Conservation (phyloP, 2,888 invertebrate genomes). For the Trissolcus brochymenae region DNA sequence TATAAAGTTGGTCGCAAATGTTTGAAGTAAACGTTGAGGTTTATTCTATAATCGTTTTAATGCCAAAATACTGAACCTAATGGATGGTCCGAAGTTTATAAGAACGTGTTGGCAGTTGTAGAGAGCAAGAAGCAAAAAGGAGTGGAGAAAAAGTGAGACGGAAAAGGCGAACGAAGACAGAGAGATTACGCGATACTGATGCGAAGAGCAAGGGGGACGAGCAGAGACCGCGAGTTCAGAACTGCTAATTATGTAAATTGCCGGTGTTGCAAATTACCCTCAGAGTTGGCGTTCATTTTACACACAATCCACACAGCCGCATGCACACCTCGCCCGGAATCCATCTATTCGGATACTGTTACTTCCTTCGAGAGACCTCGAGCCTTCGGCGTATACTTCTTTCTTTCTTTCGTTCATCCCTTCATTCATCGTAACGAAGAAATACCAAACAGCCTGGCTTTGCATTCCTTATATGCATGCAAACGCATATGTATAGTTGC, state of each 20-base stretch:
- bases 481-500: conserved; percentile 44
- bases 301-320: conserved; percentile 73
- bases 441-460: conserved; percentile 53
- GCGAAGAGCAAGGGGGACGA: conserved; percentile 60
- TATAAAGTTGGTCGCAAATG: conserved; percentile 38
- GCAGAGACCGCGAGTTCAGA: conserved; percentile 71
- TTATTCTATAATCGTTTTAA: conserved; percentile 52
- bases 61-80: conserved; percentile 54
- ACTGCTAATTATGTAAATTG: conserved; percentile 77
- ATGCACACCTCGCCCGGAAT: conserved; percentile 70
- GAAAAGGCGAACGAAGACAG: conserved; percentile 32
- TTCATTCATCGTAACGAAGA: conserved; percentile 62
- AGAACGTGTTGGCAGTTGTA: conserved; percentile 57
- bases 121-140: conserved; percentile 48
- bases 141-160: conserved; percentile 32
- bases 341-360: conserved; percentile 70
- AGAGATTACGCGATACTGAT: conserved; percentile 46
- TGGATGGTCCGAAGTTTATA: conserved; percentile 51
- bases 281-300: conserved; percentile 76
- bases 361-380: conserved; percentile 66
- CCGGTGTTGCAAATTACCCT: conserved; percentile 77
- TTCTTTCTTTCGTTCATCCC: conserved; percentile 58
- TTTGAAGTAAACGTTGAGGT: conserved; percentile 50
- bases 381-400: conserved; percentile 58
- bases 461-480: conserved; percentile 56